Percentiles rank a stretch among this genome's conserved stretches.
These are phyloP conservation scores for Ichneumoninae sp. DNA, from an alignment of 2,888 invertebrate genomes.

Conservation along the genomic window DNA sequence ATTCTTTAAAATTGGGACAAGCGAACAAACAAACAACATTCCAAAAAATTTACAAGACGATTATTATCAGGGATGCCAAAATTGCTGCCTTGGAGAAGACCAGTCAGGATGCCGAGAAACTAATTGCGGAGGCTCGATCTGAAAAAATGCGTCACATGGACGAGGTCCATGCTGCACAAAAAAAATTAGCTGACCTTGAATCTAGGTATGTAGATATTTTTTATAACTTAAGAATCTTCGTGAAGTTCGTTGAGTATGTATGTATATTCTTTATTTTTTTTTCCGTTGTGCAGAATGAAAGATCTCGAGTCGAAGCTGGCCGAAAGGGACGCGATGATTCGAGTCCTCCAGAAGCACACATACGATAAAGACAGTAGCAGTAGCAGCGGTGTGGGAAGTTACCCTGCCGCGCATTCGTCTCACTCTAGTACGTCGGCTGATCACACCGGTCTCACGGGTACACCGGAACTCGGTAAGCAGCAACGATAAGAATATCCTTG, in stretches of 20 bases:
- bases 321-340: conserved; percentile 95
- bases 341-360: conserved; percentile 93
- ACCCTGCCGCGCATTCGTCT: conserved; percentile 84
- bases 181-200: conserved; percentile 93
- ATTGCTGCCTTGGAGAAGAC: conserved; percentile 93
- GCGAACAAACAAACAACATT: not conserved
- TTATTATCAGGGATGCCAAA: conserved; percentile 83
- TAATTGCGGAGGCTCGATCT: conserved; percentile 93
- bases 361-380: conserved; percentile 88
- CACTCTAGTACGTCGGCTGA: conserved; percentile 83
- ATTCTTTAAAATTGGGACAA: not conserved
- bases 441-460: conserved; percentile 79
- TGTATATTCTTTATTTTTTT: conserved; percentile 18
- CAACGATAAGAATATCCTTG: not conserved
- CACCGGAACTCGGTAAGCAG: conserved; percentile 80
- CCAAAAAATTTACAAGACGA: not conserved
- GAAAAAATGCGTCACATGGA: conserved; percentile 96
- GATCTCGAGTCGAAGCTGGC: conserved; percentile 94
- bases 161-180: conserved; percentile 93
- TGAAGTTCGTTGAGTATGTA: not conserved
- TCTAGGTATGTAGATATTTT: conserved; percentile 87
- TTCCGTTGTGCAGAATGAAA: conserved; percentile 87
- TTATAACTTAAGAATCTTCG: conserved; percentile 1
- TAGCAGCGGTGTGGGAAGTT: conserved; percentile 85
- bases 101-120: conserved; percentile 92